Evolutionary conservation across 1,140 invertebrate species (phyloP).

Genomic region (Lethocerus indicus): DNA sequence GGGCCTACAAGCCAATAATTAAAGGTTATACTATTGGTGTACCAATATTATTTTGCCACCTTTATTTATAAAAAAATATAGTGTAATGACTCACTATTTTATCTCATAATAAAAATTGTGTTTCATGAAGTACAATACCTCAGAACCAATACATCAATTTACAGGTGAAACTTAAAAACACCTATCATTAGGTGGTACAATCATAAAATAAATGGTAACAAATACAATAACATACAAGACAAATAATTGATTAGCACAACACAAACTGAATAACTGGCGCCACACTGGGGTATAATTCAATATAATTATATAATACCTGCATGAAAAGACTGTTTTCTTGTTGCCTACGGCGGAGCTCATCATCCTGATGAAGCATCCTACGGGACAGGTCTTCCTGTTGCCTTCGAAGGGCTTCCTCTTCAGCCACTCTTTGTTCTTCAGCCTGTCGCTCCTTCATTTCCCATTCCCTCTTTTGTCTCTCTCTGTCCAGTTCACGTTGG

Average conservation of each 20-base stretch:
- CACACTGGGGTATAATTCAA: no score
- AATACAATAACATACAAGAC: background rate
- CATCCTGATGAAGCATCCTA: conserved; percentile 56
- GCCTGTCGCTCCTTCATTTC: conserved; percentile 70
- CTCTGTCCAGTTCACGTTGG: conserved; percentile 69
- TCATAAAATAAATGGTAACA: background rate
- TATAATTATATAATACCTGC: conserved; percentile 36
- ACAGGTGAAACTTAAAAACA: background rate
- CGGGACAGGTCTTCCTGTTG: conserved; percentile 57
- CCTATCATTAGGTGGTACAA: background rate
- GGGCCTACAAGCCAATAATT: no score
- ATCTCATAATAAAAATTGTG: no score
- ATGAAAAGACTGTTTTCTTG: conserved; percentile 68
- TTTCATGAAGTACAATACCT: background rate
- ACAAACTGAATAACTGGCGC: background rate
- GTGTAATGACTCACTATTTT: no score
- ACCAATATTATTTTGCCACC: no score
- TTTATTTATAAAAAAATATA: no score
- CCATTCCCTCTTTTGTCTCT: conserved; percentile 72
- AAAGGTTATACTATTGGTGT: no score
- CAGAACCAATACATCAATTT: conserved; percentile 1
- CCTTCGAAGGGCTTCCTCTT: conserved; percentile 49
- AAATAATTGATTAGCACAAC: background rate
- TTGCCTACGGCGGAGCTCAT: conserved; percentile 60
- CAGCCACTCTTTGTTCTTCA: conserved; percentile 58